Percentiles rank a stretch among this genome's conserved stretches.
phyloP scores from a whole-genome alignment of 2,113 vertebrate species.

The Campylomormyrus tamandua region DNA sequence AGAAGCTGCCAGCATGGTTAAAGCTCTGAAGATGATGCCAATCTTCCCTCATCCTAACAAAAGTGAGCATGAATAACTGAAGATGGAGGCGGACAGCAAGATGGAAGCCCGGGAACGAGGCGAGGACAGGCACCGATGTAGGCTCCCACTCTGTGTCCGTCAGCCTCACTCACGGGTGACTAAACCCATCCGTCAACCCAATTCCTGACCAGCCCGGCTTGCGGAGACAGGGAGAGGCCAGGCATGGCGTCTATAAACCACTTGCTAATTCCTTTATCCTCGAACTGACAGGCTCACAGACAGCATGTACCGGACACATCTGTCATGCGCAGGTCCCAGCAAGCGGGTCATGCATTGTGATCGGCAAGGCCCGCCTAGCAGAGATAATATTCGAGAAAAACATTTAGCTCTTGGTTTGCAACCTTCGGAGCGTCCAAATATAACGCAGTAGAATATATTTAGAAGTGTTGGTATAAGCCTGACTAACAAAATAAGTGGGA shows the following conservation, averaged over 20 bases:
- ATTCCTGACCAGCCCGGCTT: not conserved
- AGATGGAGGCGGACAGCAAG: constrained; percentile 1
- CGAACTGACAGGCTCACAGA: not conserved
- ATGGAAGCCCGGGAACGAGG: not conserved
- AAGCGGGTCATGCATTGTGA: not conserved
- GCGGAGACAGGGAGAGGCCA: not conserved
- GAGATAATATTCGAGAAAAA: not conserved
- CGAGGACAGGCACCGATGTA: not conserved
- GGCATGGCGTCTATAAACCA: not conserved
- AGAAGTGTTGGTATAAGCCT: not conserved
- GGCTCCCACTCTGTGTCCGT: not conserved
- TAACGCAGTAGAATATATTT: not conserved
- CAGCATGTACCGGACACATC: not conserved
- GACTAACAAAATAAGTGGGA: not conserved
- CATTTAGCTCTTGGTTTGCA: not conserved
- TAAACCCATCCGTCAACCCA: not conserved
- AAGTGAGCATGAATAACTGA: not conserved
- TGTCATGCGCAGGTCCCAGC: not conserved
- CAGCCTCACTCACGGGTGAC: constrained; percentile 3
- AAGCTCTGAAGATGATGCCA: not conserved
- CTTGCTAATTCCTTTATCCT: not conserved
- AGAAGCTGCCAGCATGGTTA: not conserved
- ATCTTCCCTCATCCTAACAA: not conserved
- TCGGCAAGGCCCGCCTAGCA: not conserved
- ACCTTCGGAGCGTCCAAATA: not conserved